Percentiles rank a stretch among this genome's conserved stretches.
Conservation (phyloP, 2,888 invertebrate species). For the Clitarchus hookeri region DNA sequence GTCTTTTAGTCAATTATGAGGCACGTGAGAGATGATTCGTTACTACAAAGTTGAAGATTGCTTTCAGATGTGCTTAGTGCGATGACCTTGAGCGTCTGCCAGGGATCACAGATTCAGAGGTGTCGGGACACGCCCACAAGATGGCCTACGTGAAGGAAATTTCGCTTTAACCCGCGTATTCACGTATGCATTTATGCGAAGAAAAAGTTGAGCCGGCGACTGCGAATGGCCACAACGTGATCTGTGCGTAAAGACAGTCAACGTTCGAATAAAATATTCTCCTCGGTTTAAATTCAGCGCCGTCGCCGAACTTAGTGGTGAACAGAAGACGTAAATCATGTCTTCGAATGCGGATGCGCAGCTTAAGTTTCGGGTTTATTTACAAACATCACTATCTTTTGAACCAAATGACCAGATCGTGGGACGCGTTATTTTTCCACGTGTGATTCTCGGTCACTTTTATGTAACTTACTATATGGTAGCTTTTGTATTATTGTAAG, state of each 20-base stretch:
- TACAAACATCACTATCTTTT: too few relatives aligned
- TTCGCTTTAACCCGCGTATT: neutral
- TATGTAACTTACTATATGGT: too few relatives aligned
- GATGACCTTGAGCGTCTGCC: neutral
- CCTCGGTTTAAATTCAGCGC: neutral
- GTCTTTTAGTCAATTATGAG: too few relatives aligned
- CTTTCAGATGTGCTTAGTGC: too few relatives aligned
- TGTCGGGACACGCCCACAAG: neutral
- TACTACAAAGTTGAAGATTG: too few relatives aligned
- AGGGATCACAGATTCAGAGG: neutral
- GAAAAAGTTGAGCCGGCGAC: neutral
- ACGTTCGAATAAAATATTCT: neutral
- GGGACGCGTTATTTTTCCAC: too few relatives aligned
- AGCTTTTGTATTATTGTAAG: too few relatives aligned
- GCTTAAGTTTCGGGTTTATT: too few relatives aligned
- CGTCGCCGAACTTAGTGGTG: neutral
- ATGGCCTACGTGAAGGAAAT: neutral
- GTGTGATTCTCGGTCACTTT: too few relatives aligned
- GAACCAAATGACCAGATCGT: too few relatives aligned
- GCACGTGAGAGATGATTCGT: too few relatives aligned
- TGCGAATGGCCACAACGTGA: neutral
- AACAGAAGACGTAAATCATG: neutral
- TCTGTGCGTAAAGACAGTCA: neutral
- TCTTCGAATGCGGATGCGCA: too few relatives aligned
- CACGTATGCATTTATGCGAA: constrained; percentile 1